Percentiles rank a stretch among this genome's conserved stretches.
phyloP scores from a whole-genome alignment of 2,888 invertebrate species.

The Perizoma affinitatum region DNA sequence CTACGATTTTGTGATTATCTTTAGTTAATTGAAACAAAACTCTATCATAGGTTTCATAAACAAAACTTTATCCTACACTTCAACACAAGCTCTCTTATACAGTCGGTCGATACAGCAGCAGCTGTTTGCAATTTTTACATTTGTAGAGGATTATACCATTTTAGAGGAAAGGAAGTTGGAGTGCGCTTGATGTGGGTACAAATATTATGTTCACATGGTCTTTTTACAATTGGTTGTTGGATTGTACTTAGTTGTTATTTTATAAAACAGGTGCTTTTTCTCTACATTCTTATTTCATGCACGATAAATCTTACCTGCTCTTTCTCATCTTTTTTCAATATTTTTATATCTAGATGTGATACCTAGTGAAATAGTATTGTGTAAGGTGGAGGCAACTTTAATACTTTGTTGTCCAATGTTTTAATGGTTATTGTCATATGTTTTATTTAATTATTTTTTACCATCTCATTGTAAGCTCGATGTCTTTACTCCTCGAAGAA shows the following conservation, averaged over 20 bases:
- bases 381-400: slow-evolving; percentile 46
- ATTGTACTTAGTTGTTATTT: slow-evolving; percentile 1
- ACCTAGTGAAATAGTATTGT: slow-evolving; percentile 33
- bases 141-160: neutral
- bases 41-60: too few relatives aligned
- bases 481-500: slow-evolving; percentile 9
- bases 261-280: slow-evolving; percentile 22
- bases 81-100: neutral
- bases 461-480: slow-evolving; percentile 10
- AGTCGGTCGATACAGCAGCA: too few relatives aligned
- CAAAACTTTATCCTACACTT: neutral
- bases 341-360: slow-evolving; percentile 31
- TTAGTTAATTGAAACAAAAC: too few relatives aligned
- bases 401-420: slow-evolving; percentile 32
- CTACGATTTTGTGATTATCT: neutral
- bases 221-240: slow-evolving; percentile 14
- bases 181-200: neutral
- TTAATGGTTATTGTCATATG: neutral
- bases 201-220: neutral
- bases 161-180: neutral
- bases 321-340: slow-evolving; percentile 12
- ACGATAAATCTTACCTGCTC: slow-evolving; percentile 21
- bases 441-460: slow-evolving; percentile 6
- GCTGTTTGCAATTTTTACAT: neutral
- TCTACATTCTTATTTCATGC: slow-evolving; percentile 23